Base-by-base conservation (phyloP, 2,113 vertebrate genomes). In the Condylura cristata region DNA sequence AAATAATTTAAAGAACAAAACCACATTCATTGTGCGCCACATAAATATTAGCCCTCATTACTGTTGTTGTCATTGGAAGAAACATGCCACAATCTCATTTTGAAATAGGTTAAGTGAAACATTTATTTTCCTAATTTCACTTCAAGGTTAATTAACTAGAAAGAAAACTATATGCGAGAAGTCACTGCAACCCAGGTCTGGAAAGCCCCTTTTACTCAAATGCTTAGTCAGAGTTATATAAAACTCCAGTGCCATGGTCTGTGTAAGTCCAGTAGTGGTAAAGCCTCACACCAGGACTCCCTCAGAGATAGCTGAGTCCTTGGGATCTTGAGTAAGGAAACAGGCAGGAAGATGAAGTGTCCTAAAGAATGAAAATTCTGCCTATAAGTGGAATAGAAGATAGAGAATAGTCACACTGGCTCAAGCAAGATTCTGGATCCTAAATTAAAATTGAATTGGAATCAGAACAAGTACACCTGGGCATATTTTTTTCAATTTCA, bases 1-100 rank as follows among this genome's bases (percentile, higher is more conserved):
- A 74, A 71, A 53, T 94, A 70, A 61, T 70, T 51, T 63, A 86
- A 86, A 72, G 56, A 80, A 80, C 46, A 86, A 71, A 80, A 34
- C 39, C 28, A 75, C 34, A 2, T 13, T 56, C 26, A 60, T 30
- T 68, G n/a, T 44, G 22, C 87, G 41, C 4, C 39, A 60, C 8
- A 24, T 70, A 82, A 76, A 53, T 68, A 53, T 37, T 70, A 17
- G 12, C 48, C 61, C 60, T 53, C n/a, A 51, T 86, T 41, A 51
- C 39, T 66, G 8, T 81, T 53, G 60, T 48, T 68, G 63, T 20
- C 13, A 48, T 82, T 37, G 61, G 32, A 68, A 86, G 53, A 83
- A 81, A 70, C 56, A 22, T 12, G n/a, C 3, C 11, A 41, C n/a
- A 41, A 37, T 82, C 32, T 53, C 5, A 34, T 82, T 87, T 81